These are phyloP conservation scores for Luscinia megarhynchos DNA, from an alignment of 2,797 vertebrate species.

Conservation along the genomic window DNA sequence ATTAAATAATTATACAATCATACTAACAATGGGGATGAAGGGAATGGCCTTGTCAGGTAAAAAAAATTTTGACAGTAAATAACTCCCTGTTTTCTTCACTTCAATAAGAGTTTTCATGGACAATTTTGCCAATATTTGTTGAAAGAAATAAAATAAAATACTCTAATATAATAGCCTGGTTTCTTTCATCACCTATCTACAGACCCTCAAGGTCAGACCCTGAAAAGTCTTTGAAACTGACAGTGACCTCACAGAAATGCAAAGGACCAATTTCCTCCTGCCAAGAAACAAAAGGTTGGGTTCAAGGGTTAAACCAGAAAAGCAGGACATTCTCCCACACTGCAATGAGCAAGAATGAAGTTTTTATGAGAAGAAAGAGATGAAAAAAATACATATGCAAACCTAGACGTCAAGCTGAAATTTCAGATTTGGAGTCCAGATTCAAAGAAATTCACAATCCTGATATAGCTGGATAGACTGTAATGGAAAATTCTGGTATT, in stretches of 20 bases:
- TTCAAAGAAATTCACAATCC: background rate
- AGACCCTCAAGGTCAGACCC: background rate
- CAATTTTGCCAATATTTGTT: background rate
- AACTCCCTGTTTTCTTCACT: background rate
- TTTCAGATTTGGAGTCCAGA: background rate
- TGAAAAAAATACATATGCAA: fast-evolving
- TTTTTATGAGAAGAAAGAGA: background rate
- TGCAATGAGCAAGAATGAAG: background rate
- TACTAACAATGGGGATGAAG: fast-evolving
- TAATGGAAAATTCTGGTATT: background rate
- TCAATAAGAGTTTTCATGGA: background rate
- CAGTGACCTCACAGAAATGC: background rate
- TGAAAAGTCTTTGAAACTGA: background rate
- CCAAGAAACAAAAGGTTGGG: background rate
- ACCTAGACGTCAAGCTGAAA: background rate
- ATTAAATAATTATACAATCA: background rate
- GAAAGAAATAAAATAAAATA: background rate
- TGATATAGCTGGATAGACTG: background rate
- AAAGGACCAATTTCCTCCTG: background rate
- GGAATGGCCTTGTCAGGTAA: background rate
- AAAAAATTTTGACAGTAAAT: background rate
- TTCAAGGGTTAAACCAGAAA: background rate
- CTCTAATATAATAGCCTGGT: background rate
- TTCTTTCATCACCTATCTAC: background rate
- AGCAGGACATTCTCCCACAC: background rate